phyloP scores from a whole-genome alignment of 1,140 invertebrate genomes.

The Mercenaria mercenaria region DNA sequence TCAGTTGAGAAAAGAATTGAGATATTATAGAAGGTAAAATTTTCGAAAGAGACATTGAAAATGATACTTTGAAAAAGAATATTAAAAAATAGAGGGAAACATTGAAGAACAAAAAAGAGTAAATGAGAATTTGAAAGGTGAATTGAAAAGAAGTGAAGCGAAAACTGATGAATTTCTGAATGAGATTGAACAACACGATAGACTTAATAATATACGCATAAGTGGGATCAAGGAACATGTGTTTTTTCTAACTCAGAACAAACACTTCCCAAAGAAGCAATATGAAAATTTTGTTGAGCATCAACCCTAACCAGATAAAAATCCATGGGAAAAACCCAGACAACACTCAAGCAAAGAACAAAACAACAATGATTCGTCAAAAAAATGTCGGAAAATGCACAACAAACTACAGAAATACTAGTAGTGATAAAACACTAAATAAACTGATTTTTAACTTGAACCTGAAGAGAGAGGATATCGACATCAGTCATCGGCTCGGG shows the following conservation, averaged over 20 bases:
- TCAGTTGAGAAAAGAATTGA: too few species aligned
- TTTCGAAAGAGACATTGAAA: background rate
- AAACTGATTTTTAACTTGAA: background rate
- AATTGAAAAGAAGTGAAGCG: background rate
- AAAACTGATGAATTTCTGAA: constrained; percentile 11
- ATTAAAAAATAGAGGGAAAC: background rate
- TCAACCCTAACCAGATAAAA: too few species aligned
- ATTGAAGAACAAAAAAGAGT: background rate
- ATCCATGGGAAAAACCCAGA: too few species aligned
- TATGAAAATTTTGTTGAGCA: too few species aligned
- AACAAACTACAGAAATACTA: too few species aligned
- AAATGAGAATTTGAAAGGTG: background rate
- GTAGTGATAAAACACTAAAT: background rate
- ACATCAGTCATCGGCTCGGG: background rate
- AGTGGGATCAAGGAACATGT: background rate
- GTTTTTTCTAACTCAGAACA: too few species aligned
- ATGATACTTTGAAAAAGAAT: background rate
- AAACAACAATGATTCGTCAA: too few species aligned
- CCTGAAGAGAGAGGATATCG: background rate
- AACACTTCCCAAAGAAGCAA: too few species aligned
- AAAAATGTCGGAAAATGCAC: too few species aligned
- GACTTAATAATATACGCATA: background rate
- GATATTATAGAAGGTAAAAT: constrained; percentile 9
- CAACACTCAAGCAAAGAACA: too few species aligned
- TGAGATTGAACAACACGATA: constrained; percentile 16